phyloP scores from a whole-genome alignment of 2,888 invertebrate genomes.

The Rhaphigaster nebulosa region DNA sequence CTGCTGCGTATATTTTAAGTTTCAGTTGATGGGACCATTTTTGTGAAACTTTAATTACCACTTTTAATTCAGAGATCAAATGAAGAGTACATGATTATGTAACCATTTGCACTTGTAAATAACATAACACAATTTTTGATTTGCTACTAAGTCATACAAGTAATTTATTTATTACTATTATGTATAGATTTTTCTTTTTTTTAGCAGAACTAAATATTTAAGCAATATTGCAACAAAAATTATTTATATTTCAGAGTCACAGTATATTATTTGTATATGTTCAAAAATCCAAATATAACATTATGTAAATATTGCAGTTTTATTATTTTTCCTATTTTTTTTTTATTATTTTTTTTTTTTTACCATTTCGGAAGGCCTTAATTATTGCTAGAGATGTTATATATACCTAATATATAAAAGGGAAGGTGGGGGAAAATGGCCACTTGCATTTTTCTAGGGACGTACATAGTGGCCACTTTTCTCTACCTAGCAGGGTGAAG shows the following conservation, averaged over 20 bases:
- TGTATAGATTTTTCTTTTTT: conserved; percentile 16
- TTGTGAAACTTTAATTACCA: conserved; percentile 42
- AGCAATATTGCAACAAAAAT: conserved; percentile 21
- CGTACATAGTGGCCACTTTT: too few relatives aligned
- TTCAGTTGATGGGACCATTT: conserved; percentile 57
- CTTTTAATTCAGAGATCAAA: conserved; percentile 36
- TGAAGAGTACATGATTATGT: conserved; percentile 28
- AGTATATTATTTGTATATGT: conserved; percentile 52
- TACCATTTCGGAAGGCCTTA: too few relatives aligned
- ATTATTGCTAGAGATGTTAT: too few relatives aligned
- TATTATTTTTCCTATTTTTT: neutral
- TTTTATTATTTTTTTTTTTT: too few relatives aligned
- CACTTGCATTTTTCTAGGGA: too few relatives aligned
- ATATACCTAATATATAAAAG: too few relatives aligned
- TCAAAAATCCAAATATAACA: conserved; percentile 50
- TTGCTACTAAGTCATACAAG: conserved; percentile 38
- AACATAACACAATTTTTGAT: conserved; percentile 45
- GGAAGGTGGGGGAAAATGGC: too few relatives aligned
- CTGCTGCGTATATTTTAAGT: conserved; percentile 37
- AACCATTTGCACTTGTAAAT: conserved; percentile 45
- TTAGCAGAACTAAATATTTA: conserved; percentile 37
- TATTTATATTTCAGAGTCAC: conserved; percentile 45
- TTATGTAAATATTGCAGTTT: conserved; percentile 43
- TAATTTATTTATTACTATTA: conserved; percentile 30
- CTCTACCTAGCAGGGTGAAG: too few relatives aligned